Evolutionary conservation across 1,140 invertebrate species (phyloP), one percentile per base, ranked within the genome.

Genomic region (Drosophila sp.): DNA sequence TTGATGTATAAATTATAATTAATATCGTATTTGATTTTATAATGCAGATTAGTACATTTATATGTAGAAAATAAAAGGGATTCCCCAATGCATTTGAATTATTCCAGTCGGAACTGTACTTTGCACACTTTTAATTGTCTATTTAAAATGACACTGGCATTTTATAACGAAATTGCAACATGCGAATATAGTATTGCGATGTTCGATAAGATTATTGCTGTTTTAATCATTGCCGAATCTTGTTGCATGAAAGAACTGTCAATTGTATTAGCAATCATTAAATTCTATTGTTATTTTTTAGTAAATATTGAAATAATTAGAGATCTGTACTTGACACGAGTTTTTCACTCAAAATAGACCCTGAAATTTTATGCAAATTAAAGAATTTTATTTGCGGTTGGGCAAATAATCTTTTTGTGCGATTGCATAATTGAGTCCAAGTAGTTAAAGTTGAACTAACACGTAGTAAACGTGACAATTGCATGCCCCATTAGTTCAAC

Each of bases 351-450:
- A 46, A 51, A 50, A 59, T 38, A 34, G 21, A 66, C 51, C 53
- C 57, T 65, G 51, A 57, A 56, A 38, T 25, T 29, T 9, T 45
- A 14, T 43, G 7, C 4, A 36, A 36, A 11, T 25, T 8, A 5
- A n/a, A 29, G 13, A 36, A 56, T 41, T 16, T 11, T 8, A 41
- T 21, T 8, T 46, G 40, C 16, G 40, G 9, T 61, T 45, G 16
- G 2, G 11, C 21, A 32, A 48, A 25, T 29, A 40, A 9, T 41
- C 38, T 40, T 40, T 29, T 9, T 38, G 4, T 63, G 18, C 51
- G 16, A 43, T 81, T 81, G 36, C 64, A 82, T 83, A 82, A 81
- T 63, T 64, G 3, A 64, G 45, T 27, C 57, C 11, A 8, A 51
- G 21, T 58, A 14, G 58, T 53, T 41, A 57, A 46, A 56, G 54